Conservation (phyloP, 2,797 vertebrate species). For the Meda fulgida region DNA sequence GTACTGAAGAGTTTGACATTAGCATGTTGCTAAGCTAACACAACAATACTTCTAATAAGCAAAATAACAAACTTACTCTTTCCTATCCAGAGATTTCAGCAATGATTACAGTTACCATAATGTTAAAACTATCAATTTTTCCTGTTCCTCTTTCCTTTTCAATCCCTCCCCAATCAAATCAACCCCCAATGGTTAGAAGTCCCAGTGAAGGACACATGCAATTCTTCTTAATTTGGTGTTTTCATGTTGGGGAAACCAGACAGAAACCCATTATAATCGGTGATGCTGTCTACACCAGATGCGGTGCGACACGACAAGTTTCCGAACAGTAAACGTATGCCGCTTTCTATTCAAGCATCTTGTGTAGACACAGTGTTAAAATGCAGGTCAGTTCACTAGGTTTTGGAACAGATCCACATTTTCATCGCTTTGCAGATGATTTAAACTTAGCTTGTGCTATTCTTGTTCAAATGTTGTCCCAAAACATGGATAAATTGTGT, state of each 20-base stretch:
- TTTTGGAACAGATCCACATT: slow-evolving; percentile 20
- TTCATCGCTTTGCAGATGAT: not conserved
- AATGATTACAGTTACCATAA: not conserved
- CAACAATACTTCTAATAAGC: not conserved
- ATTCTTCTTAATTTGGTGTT: not conserved
- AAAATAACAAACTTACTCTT: not conserved
- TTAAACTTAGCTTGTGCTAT: not conserved
- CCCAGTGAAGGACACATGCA: not conserved
- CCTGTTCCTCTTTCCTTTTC: not conserved
- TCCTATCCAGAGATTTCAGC: not conserved
- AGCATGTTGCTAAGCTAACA: not conserved
- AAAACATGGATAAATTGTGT: slow-evolving; percentile 13
- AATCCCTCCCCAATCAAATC: not conserved
- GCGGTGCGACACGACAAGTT: no score
- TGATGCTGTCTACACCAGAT: not conserved
- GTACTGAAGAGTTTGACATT: not conserved
- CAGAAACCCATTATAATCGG: not conserved
- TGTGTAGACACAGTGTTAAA: no score
- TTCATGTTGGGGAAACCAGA: not conserved
- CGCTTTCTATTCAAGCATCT: not conserved
- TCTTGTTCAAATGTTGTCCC: not conserved
- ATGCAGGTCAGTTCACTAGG: slow-evolving; percentile 8
- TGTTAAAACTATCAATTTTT: not conserved
- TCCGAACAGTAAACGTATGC: not conserved
- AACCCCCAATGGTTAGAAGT: not conserved